A percentile compares a stretch with the other conserved stretches of the same genome.
Evolutionary conservation across 2,888 invertebrate species (phyloP).

Genomic region (Meliscaeva auricollis): DNA sequence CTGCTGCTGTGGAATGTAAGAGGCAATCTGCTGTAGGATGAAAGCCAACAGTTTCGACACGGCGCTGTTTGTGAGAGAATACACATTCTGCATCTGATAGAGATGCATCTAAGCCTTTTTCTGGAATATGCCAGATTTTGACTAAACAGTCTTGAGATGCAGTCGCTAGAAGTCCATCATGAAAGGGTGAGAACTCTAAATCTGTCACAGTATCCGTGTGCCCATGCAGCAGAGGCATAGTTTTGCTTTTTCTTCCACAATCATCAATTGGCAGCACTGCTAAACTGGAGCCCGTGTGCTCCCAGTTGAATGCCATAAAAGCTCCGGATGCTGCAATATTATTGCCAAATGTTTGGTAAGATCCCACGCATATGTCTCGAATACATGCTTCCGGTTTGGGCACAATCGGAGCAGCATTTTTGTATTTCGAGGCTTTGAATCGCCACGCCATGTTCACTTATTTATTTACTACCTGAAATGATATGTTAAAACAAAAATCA

Average conservation of each 20-base stretch:
- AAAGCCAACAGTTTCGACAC: slow-evolving; percentile 95
- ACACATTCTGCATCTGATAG: slow-evolving; percentile 91
- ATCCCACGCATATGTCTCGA: slow-evolving; percentile 95
- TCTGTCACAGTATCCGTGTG: slow-evolving; percentile 97
- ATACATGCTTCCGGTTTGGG: slow-evolving; percentile 96
- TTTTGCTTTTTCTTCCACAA: slow-evolving; percentile 94
- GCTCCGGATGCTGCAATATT: slow-evolving; percentile 96
- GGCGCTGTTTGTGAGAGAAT: slow-evolving; percentile 92
- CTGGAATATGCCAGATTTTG: slow-evolving; percentile 96
- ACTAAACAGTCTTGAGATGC: slow-evolving; percentile 95
- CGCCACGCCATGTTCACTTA: slow-evolving; percentile 91
- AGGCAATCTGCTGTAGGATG: slow-evolving; percentile 96
- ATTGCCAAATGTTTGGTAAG: slow-evolving; percentile 97
- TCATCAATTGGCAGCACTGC: slow-evolving; percentile 95
- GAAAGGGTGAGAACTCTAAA: slow-evolving; percentile 97
- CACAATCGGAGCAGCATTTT: slow-evolving; percentile 98
- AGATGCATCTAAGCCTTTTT: slow-evolving; percentile 90
- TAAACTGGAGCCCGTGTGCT: slow-evolving; percentile 95
- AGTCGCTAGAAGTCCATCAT: slow-evolving; percentile 95
- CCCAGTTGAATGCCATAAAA: slow-evolving; percentile 98
- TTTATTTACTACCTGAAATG: slow-evolving; percentile 47
- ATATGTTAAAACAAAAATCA: no score
- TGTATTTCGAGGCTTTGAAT: slow-evolving; percentile 99
- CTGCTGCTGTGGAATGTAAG: slow-evolving; percentile 93
- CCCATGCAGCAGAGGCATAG: slow-evolving; percentile 93